phyloP scores from a whole-genome alignment of 1,140 invertebrate genomes.

The Pomacea maculata region DNA sequence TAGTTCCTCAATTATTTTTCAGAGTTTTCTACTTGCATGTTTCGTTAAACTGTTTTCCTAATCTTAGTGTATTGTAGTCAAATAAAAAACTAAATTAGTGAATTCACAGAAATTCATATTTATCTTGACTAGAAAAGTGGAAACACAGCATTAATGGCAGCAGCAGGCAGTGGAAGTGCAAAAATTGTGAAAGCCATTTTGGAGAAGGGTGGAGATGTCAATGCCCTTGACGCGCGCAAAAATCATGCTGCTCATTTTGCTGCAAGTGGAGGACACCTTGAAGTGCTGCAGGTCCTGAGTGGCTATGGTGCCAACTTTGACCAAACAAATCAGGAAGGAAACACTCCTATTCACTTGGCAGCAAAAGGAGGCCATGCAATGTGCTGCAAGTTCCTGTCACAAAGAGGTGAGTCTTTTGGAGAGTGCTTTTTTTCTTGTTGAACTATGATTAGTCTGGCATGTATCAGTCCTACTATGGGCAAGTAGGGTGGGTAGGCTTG shows the following conservation, averaged over 20 bases:
- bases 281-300: conserved; percentile 54
- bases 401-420: conserved; percentile 54
- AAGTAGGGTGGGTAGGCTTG: neutral
- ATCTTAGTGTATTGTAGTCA: no score
- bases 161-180: conserved; percentile 57
- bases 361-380: conserved; percentile 56
- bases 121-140: conserved; percentile 47
- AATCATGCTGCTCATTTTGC: conserved; percentile 63
- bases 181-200: conserved; percentile 60
- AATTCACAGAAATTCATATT: no score
- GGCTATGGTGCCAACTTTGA: conserved; percentile 65
- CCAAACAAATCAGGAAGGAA: conserved; percentile 54
- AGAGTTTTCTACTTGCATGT: no score
- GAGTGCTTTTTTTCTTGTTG: no score
- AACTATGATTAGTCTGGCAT: neutral
- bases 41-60: no score
- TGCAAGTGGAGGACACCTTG: conserved; percentile 59
- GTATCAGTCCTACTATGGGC: neutral
- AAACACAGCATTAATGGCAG: conserved; percentile 63
- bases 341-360: conserved; percentile 63
- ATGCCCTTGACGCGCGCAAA: conserved; percentile 56
- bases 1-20: no score
- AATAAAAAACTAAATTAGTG: no score
- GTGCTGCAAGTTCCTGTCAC: conserved; percentile 62
- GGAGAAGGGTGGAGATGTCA: conserved; percentile 54